A percentile compares a stretch with the other conserved stretches of the same genome.
Conservation (phyloP, 1,140 invertebrate genomes). For the Lepeophtheirus salmonis region DNA sequence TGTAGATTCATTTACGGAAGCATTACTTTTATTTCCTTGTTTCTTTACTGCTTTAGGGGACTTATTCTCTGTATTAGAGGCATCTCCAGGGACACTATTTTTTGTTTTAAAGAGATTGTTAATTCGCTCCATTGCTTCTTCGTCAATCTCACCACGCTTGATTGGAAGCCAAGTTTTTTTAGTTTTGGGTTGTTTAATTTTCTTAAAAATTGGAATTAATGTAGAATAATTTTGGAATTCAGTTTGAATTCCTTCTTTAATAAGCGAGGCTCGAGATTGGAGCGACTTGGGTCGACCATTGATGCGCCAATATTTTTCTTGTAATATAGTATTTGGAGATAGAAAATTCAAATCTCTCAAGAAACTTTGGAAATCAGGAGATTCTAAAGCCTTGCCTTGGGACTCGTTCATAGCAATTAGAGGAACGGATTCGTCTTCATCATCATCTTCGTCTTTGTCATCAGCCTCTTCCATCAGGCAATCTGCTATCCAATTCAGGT, state of each 20-base stretch:
- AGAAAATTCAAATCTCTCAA: background rate
- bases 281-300: background rate
- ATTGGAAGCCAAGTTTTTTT: background rate
- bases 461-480: background rate
- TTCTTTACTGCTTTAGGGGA: no score
- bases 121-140: background rate
- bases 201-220: background rate
- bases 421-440: background rate
- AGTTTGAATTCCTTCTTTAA: background rate
- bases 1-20: no score
- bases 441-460: background rate
- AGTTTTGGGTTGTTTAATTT: background rate
- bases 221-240: background rate
- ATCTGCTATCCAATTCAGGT: background rate
- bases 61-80: no score
- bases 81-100: background rate
- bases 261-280: background rate
- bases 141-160: background rate
- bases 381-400: background rate
- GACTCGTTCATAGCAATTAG: background rate
- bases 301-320: background rate
- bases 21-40: background rate
- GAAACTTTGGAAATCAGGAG: background rate
- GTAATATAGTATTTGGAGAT: background rate
- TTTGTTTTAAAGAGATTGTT: background rate